Conservation (phyloP, 2,797 vertebrate genomes). For the Mus minutoides region DNA sequence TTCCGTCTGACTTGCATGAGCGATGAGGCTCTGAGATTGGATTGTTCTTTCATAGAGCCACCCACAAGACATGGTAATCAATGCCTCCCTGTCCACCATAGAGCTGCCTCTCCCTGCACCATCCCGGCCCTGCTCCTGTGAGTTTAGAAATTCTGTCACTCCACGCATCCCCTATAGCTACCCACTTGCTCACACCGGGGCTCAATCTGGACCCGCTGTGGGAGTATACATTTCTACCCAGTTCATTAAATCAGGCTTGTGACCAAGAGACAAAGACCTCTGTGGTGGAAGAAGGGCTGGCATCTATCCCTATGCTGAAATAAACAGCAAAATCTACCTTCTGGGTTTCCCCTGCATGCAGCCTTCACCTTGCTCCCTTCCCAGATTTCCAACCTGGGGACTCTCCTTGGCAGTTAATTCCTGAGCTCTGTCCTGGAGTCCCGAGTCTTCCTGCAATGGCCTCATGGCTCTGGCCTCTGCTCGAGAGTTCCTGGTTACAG, state of each 20-base stretch:
- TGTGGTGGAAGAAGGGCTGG: neutral
- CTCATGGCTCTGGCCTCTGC: neutral
- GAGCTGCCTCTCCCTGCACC: neutral
- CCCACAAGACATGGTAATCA: fast-evolving
- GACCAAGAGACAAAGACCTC: neutral
- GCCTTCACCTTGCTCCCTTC: neutral
- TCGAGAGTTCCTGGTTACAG: neutral
- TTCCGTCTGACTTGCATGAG: conserved; percentile 57
- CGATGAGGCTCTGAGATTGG: neutral
- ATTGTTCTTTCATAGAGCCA: conserved; percentile 47
- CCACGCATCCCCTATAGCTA: neutral
- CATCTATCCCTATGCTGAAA: neutral
- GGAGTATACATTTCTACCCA: neutral
- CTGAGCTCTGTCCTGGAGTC: neutral
- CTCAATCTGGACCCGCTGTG: neutral
- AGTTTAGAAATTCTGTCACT: neutral
- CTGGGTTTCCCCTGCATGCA: neutral
- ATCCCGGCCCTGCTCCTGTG: neutral
- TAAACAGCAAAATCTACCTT: neutral
- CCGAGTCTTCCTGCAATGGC: neutral
- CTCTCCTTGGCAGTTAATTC: neutral
- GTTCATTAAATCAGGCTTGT: neutral
- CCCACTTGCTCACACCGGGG: neutral
- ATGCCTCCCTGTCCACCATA: neutral
- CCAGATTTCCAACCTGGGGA: neutral